Evolutionary conservation across 2,113 vertebrate species (phyloP).

Genomic region (Helogale parvula): DNA sequence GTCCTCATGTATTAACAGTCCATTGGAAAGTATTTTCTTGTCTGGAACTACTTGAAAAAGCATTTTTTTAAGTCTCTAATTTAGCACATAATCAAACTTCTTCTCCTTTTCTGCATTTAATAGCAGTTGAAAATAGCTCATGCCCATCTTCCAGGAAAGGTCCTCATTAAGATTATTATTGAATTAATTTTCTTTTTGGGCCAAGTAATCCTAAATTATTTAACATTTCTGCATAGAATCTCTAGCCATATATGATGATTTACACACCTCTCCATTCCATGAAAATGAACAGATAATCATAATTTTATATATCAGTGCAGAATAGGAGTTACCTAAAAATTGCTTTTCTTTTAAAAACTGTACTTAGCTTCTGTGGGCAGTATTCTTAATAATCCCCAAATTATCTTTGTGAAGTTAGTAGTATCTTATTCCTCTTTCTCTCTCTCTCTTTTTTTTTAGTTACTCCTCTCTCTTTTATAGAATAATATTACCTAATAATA

Average conservation of each 20-base stretch:
- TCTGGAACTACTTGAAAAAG: slow-evolving; percentile 34
- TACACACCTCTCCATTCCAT: background rate
- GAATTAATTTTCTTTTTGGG: background rate
- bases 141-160: slow-evolving; percentile 10
- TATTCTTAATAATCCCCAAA: background rate
- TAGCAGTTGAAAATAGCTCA: slow-evolving; percentile 16
- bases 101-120: background rate
- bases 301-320: slow-evolving; percentile 39
- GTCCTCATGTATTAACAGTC: background rate
- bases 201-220: background rate
- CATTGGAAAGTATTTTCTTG: slow-evolving; percentile 17
- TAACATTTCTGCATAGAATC: slow-evolving; percentile 20
- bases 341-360: background rate
- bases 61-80: background rate
- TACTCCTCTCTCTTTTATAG: slow-evolving; percentile 33
- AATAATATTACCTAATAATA: background rate
- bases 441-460: background rate
- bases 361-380: background rate
- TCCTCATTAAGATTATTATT: slow-evolving; percentile 10
- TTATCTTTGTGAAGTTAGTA: slow-evolving; percentile 51
- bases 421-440: slow-evolving; percentile 35
- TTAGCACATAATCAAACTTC: slow-evolving; percentile 34
- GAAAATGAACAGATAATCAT: background rate
- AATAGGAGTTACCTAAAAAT: slow-evolving; percentile 2
- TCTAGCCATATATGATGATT: background rate